Evolutionary conservation across 2,888 invertebrate genomes (phyloP).

Genomic region (Philereme vetulata): DNA sequence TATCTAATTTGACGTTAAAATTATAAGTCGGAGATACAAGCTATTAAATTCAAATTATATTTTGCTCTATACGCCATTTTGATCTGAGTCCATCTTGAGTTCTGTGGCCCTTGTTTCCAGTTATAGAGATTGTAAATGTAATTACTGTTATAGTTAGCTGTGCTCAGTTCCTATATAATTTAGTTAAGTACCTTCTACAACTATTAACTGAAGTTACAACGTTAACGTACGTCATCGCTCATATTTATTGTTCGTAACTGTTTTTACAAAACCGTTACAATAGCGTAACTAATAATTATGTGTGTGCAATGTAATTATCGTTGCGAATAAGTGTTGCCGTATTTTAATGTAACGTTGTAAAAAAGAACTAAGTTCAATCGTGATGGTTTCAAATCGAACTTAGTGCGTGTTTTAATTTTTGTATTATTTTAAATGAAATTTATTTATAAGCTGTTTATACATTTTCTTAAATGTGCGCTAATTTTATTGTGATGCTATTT

Average conservation of each 20-base stretch:
- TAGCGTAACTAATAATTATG: constrained; percentile 1
- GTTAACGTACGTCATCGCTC: constrained; percentile 11
- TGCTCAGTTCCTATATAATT: constrained; percentile 45
- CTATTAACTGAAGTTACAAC: constrained; percentile 20
- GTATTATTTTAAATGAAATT: constrained; percentile 51
- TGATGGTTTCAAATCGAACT: constrained; percentile 30
- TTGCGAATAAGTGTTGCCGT: constrained; percentile 23
- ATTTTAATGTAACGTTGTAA: constrained; percentile 18
- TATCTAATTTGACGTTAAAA: neutral
- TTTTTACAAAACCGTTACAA: constrained; percentile 4
- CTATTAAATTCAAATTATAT: constrained; percentile 2
- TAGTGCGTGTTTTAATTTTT: constrained; percentile 41
- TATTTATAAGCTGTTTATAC: constrained; percentile 56
- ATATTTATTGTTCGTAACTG: constrained; percentile 8
- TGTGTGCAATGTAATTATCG: constrained; percentile 11
- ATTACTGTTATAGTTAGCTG: constrained; percentile 25
- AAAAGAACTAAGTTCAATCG: constrained; percentile 16
- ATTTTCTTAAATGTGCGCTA: constrained; percentile 58
- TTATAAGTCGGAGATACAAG: neutral
- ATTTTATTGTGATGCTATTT: constrained; percentile 78
- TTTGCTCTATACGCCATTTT: neutral
- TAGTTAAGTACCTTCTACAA: constrained; percentile 22
- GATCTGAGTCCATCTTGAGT: constrained; percentile 11
- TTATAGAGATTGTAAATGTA: constrained; percentile 14
- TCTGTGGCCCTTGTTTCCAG: constrained; percentile 1